Percentiles rank a stretch among this genome's conserved stretches.
These are phyloP conservation scores for Zele albiditarsus DNA, from an alignment of 2,888 invertebrate species.

Conservation along the genomic window DNA sequence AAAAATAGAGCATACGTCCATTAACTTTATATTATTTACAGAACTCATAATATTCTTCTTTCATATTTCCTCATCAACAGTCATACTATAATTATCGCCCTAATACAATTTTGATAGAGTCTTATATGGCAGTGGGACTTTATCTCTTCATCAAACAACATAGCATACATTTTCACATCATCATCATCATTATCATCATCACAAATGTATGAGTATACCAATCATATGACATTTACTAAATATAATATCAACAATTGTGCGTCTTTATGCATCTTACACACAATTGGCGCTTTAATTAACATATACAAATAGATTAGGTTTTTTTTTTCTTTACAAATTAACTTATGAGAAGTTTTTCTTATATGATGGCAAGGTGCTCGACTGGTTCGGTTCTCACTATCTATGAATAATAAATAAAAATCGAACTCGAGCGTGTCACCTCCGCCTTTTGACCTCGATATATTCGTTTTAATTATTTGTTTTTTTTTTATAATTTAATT, in stretches of 20 bases:
- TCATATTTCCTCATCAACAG: constrained; percentile 37
- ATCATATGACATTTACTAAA: neutral
- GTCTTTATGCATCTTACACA: neutral
- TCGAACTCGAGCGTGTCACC: constrained; percentile 35
- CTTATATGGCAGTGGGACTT: constrained; percentile 42
- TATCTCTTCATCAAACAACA: constrained; percentile 31
- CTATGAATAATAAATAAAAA: constrained; percentile 34
- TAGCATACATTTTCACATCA: constrained; percentile 18
- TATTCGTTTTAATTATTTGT: constrained; percentile 19
- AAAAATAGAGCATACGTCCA: neutral
- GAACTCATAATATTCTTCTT: constrained; percentile 28
- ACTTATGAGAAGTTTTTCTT: constrained; percentile 13
- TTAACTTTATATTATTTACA: constrained; percentile 30
- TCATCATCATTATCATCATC: constrained; percentile 2
- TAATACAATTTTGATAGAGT: constrained; percentile 24
- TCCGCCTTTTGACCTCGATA: constrained; percentile 52
- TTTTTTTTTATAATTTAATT: constrained; percentile 19
- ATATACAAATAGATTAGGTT: constrained; percentile 24
- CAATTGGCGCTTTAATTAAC: constrained; percentile 12
- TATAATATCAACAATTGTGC: constrained; percentile 18
- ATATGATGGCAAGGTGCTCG: constrained; percentile 14
- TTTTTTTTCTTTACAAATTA: constrained; percentile 30
- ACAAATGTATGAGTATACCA: neutral
- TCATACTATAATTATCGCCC: constrained; percentile 25
- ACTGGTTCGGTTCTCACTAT: constrained; percentile 11